These are phyloP conservation scores for Chionoecetes opilio DNA, from an alignment of 1,140 invertebrate species.

Conservation along the genomic window DNA sequence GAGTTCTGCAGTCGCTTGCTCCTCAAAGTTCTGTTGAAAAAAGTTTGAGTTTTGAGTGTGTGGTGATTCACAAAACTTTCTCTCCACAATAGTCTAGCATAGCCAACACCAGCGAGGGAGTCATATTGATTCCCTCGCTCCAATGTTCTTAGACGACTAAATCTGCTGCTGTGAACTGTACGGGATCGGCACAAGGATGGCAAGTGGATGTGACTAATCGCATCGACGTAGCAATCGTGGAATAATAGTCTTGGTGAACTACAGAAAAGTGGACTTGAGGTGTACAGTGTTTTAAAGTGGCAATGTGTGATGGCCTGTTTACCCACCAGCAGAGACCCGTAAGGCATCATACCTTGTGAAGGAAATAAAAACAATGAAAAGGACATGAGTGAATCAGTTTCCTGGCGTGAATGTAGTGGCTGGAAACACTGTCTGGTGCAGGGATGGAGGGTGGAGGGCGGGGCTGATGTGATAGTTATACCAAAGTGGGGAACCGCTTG, in stretches of 20 bases:
- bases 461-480: conserved; percentile 75
- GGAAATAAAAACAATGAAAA: not conserved
- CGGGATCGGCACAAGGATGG: not conserved
- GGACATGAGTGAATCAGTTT: not conserved
- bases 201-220: conserved; percentile 41
- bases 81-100: conserved; percentile 40
- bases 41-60: not conserved
- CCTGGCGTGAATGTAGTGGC: conserved; percentile 37
- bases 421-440: conserved; percentile 32
- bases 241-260: conserved; percentile 49
- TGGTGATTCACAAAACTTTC: conserved; percentile 40
- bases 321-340: too few species aligned
- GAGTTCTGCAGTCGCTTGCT: not conserved
- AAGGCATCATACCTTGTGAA: not conserved
- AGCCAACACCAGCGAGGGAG: conserved; percentile 50
- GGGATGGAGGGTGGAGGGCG: conserved; percentile 12
- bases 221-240: not conserved
- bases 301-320: too few species aligned
- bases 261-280: conserved; percentile 34
- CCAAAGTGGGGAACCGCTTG: conserved; percentile 71
- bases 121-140: conserved; percentile 75
- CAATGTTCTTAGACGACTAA: conserved; percentile 60
- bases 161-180: conserved; percentile 39
- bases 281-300: not conserved
- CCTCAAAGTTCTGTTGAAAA: not conserved